Evolutionary conservation across 1,140 invertebrate genomes (phyloP).

Genomic region (Zaprionus ghesquierei): DNA sequence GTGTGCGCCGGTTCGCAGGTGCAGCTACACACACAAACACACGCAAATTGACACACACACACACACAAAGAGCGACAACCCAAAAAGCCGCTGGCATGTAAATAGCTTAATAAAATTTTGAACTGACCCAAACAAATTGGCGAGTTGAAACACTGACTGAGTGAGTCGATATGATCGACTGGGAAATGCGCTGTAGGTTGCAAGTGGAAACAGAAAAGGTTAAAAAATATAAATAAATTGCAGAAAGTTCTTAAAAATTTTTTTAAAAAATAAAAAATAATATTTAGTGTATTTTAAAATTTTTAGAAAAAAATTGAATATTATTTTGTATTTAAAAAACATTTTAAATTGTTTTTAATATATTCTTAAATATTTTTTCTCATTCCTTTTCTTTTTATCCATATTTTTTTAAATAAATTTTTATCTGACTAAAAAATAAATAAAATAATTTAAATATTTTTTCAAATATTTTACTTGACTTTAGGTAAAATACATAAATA

Average conservation of each 20-base stretch:
- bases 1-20: constrained; percentile 35
- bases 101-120: constrained; percentile 73
- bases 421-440: no score
- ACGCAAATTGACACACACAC: constrained; percentile 22
- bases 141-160: not conserved
- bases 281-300: not conserved
- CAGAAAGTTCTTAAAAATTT: not conserved
- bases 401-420: no score
- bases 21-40: constrained; percentile 39
- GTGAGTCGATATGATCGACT: not conserved
- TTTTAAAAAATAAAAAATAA: not conserved
- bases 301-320: no score
- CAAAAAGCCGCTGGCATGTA: constrained; percentile 33
- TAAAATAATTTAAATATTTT: not conserved
- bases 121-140: constrained; percentile 49
- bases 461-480: not conserved
- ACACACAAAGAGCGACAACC: constrained; percentile 12
- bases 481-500: no score
- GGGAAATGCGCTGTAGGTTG: not conserved
- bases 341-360: no score
- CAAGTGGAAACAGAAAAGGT: not conserved
- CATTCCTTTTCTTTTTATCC: no score
- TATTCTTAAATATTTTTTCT: no score
- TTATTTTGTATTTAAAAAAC: no score
- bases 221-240: not conserved